Evolutionary conservation across 1,140 invertebrate species (phyloP), one percentile per base, ranked within the genome.

Genomic region (Phocides pigmalion): DNA sequence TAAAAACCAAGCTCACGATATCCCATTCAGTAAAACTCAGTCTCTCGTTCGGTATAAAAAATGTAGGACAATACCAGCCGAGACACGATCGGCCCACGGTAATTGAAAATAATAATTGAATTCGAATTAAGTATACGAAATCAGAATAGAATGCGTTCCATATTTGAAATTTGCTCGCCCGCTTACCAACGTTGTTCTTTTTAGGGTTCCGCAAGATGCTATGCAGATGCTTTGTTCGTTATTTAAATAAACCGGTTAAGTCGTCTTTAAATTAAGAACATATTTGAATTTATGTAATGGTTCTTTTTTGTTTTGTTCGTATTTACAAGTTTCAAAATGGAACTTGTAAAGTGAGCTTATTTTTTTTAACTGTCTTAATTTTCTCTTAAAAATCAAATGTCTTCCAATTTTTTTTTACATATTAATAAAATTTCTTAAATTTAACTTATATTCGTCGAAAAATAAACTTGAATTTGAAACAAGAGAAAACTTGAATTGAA

Each of bases 51-150:
- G 11, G 1, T 16, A 42, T 51, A 66, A 81, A 86, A 79, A 77
- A 83, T 76, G 68, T 83, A 75, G 83, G 81, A 84, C 83, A 86
- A 83, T 84, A 54, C 59, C 32, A 42, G 32, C 63, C 65, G 68
- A 64, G 63, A 53, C 76, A 74, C 72, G 70, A 75, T 62, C 76
- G 54, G 62, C 79, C 82, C 76, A 79, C 79, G 74, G 82, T 84
- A 87, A 87, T 89, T 83, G 82, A 87, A 87, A 89, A 86, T 80
- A 85, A 87, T 89, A 87, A 88, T 89, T 89, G 84, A 88, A 88
- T 87, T 87, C 68, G 76, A 84, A 85, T 84, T 87, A 87, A 85
- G 79, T 83, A 87, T 84, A 79, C 84, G 78, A 87, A 89, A 84
- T 87, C 80, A 81, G 81, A 86, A 89, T 87, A 84, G 79, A 84